Evolutionary conservation across 2,888 invertebrate species (phyloP), one percentile per base, ranked within the genome.

Genomic region (Glyphotaelius pellucidus): DNA sequence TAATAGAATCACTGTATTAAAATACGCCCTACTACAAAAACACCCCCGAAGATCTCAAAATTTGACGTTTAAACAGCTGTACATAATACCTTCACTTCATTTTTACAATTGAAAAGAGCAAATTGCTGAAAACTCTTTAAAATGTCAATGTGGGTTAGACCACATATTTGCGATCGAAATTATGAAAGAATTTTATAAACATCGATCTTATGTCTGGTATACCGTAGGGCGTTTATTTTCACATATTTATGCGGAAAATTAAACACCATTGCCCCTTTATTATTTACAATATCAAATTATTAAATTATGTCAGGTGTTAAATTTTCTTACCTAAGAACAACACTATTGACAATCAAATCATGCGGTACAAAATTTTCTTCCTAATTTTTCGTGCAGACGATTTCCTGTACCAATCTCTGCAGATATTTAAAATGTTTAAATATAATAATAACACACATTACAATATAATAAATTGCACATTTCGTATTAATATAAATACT

Each of bases 31-130:
- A 83, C 15, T 19, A 32, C 83, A 86, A 86, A 35, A 30, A n/a
- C 86, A 12, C 9, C 3, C 9, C 12, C 19, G 42, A 42, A 35
- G 15, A 25, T 42, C 3, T 85, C n/a, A 3, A 7, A 86, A 86
- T 86, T 47, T 86, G 86, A 86, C 86, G 86, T 86, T 86, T 86
- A 86, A 86, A 86, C 86, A 86, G 86, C 86, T 86, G 86, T 86
- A 86, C 47, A 47, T 14, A 86, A 30, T 47, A 47, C 30, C n/a
- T 35, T 83, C 35, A 83, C 35, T 83, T 35, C 15, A 35, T 67
- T 67, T 67, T 67, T 67, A 25, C n/a, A 67, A 67, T 25, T 25
- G n/a, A 67, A 67, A 67, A 25, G n/a, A 67, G n/a, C 9, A n/a
- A 67, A 67, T 67, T 9, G 67, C 67, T 4, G 67, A 25, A 67